Evolutionary conservation across 2,888 invertebrate genomes (phyloP).

Genomic region (Pardosa pseudoannulata): DNA sequence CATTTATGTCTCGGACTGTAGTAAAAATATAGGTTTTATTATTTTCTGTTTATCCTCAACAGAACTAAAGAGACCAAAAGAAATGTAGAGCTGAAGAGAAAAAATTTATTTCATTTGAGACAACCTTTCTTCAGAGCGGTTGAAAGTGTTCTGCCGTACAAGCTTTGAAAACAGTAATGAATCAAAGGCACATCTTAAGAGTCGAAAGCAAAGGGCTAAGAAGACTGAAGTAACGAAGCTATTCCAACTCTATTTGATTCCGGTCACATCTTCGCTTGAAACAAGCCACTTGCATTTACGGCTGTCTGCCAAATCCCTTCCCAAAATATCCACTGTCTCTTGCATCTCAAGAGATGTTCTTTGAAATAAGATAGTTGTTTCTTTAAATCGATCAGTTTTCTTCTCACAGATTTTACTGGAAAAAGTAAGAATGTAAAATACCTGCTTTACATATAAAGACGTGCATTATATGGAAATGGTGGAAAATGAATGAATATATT

Average conservation of each 20-base stretch:
- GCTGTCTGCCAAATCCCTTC: constrained; percentile 56
- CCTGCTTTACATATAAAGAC: not conserved
- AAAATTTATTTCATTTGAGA: no score
- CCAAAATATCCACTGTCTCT: constrained; percentile 58
- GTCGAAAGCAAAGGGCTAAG: constrained; percentile 21
- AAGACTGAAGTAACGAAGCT: constrained; percentile 52
- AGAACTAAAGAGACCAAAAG: no score
- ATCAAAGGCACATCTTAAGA: constrained; percentile 13
- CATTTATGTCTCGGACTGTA: no score
- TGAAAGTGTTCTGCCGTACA: not conserved
- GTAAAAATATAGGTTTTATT: no score
- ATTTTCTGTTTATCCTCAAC: no score
- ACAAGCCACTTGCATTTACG: constrained; percentile 66
- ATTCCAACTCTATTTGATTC: constrained; percentile 44
- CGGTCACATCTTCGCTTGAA: constrained; percentile 57
- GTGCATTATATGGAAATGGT: no score
- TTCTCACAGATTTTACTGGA: constrained; percentile 7
- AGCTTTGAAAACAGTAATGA: constrained; percentile 52
- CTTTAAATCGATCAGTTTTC: constrained; percentile 42
- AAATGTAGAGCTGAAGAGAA: no score
- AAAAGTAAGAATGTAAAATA: not conserved
- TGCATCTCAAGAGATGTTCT: constrained; percentile 57
- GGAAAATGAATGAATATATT: no score
- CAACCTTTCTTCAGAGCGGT: not conserved
- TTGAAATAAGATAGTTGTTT: constrained; percentile 64